These are phyloP conservation scores for Alectura lathami DNA, from an alignment of 2,113 vertebrate species.

Conservation along the genomic window DNA sequence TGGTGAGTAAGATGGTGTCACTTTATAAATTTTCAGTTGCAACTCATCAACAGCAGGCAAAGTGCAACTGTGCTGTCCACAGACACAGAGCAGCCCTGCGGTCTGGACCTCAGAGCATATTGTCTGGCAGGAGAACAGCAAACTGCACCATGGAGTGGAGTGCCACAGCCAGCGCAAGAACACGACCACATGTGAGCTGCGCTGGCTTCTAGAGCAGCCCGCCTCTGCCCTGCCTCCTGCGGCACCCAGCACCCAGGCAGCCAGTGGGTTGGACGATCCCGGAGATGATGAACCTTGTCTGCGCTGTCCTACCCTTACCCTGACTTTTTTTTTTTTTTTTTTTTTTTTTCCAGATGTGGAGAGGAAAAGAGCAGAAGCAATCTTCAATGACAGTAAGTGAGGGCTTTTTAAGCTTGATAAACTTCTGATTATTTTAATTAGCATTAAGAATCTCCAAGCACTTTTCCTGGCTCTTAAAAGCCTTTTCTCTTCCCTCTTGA, in stretches of 20 bases:
- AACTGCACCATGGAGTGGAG: not conserved
- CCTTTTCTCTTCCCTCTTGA: not conserved
- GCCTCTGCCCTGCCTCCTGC: not conserved
- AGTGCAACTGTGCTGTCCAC: not conserved
- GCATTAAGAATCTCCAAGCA: not conserved
- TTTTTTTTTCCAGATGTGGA: constrained; percentile 64
- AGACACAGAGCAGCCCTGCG: not conserved
- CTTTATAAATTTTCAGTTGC: not conserved
- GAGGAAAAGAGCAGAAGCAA: constrained; percentile 64
- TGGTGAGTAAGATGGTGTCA: not conserved
- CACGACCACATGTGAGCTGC: rapidly evolving
- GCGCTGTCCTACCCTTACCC: not conserved
- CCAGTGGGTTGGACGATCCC: rapidly evolving
- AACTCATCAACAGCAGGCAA: too few relatives aligned
- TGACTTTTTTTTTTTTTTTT: constrained; percentile 2
- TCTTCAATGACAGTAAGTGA: constrained; percentile 78
- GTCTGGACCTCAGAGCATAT: not conserved
- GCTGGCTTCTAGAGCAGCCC: not conserved
- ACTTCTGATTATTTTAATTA: not conserved
- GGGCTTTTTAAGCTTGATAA: not conserved
- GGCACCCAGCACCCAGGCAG: not conserved
- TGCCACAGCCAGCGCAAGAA: not conserved
- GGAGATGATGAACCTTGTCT: not conserved
- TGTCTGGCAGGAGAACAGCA: not conserved
- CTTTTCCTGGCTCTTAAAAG: not conserved